Base-by-base conservation (phyloP, 1,140 invertebrate genomes). In the Mercenaria mercenaria region DNA sequence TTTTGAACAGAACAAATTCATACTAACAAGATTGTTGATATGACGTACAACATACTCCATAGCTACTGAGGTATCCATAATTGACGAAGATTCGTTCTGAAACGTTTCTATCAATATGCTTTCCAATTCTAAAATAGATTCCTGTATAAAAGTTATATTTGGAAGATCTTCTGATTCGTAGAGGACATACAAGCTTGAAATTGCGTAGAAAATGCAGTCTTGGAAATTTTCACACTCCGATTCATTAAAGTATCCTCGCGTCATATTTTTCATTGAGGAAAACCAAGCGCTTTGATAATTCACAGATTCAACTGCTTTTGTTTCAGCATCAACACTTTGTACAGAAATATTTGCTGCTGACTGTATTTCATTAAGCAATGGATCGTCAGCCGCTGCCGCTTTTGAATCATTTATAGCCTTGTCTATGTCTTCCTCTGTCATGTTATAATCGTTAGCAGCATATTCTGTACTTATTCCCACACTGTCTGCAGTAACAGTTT, bases 401-500 rank as follows among this genome's bases (percentile, higher is more conserved):
- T 52, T 85, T 29, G 64, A 34, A 1, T 72, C 43, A 34, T 69
- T 47, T 34, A 72, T 52, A 15, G 29, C 64, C 20, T 72, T 47
- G 50, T 85, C 15, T 23, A 85, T 20, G 10, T 52, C 64, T 0
- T 64, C 64, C 23, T 72, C 43, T 11, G 64, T 85, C 47, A 85
- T 74, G 56, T 74, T 85, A n/a, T 47, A 85, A 23, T 72, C 82
- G 23, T 85, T 43, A 3, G 26, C 23, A 37, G 82, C 82, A 69
- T 29, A 41, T 50, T 43, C 39, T 0, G 2, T 32, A 43, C 32
- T 52, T 29, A 85, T 72, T 34, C 67, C 67, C 1, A 59, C 39
- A 50, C 23, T 74, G 72, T 69, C 80, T 59, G 32, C 18, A 13
- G 80, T 64, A 4, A 83, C 1, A 29, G 64, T 67, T 29, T 83